Conservation (phyloP, 2,797 vertebrate genomes). For the Champsocephalus esox region DNA sequence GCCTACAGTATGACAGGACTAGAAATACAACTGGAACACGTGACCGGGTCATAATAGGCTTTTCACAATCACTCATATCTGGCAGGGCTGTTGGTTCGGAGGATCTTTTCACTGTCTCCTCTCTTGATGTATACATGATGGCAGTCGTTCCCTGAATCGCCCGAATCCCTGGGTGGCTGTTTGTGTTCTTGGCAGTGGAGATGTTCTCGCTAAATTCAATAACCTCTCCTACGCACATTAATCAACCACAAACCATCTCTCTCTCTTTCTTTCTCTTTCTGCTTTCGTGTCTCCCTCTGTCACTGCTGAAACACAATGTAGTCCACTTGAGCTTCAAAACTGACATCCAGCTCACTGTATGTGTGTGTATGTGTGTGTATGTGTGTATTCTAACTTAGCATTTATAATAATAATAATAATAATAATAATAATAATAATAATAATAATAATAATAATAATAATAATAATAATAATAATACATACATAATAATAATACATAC, state of each 20-base stretch:
- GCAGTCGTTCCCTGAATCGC: conserved; percentile 38
- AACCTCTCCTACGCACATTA: conserved; percentile 53
- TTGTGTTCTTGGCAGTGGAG: conserved; percentile 49
- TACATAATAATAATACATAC: too few species aligned
- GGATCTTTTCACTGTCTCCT: conserved; percentile 20
- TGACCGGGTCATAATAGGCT: neutral
- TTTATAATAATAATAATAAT: neutral
- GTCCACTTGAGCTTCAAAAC: conserved; percentile 42
- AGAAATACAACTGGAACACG: neutral
- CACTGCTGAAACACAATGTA: conserved; percentile 48
- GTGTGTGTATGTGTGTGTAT: neutral
- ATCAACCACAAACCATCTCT: conserved; percentile 52
- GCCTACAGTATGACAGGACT: too few species aligned
- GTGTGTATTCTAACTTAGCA: neutral
- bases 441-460: too few species aligned
- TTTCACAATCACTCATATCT: conserved; percentile 7
- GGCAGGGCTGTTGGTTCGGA: conserved; percentile 10
- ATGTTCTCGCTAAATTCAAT: conserved; percentile 69
- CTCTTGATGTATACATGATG: conserved; percentile 40
- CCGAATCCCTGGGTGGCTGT: conserved; percentile 43
- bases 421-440: too few species aligned
- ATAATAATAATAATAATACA: too few species aligned
- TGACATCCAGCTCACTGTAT: conserved; percentile 47
- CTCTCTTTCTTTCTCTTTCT: neutral
- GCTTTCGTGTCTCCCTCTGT: neutral